phyloP scores from a whole-genome alignment of 1,140 invertebrate species.

The Drusus annulatus region DNA sequence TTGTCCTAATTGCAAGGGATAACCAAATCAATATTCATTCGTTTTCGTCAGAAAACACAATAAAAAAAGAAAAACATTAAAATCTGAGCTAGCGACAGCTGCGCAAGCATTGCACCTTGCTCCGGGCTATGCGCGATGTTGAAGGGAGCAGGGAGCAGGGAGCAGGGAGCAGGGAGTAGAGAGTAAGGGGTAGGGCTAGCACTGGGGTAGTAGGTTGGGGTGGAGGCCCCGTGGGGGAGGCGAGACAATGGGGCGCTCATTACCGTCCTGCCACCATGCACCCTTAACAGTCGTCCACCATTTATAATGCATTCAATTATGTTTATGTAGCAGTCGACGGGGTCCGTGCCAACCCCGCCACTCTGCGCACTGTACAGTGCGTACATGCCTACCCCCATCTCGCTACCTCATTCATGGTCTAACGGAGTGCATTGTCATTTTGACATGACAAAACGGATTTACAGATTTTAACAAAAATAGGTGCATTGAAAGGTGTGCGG shows the following conservation, averaged over 20 bases:
- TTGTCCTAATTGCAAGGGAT: conserved; percentile 29
- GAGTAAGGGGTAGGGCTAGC: background rate
- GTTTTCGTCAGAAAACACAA: conserved; percentile 22
- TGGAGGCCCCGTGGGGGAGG: background rate
- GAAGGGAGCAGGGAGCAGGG: background rate
- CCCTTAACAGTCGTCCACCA: conserved; percentile 33
- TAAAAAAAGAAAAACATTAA: conserved; percentile 35
- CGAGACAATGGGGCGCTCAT: conserved; percentile 43
- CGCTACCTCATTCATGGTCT: conserved; percentile 1
- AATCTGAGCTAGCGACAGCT: conserved; percentile 32
- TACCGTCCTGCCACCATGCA: conserved; percentile 32
- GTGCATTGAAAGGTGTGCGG: background rate
- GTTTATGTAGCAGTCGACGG: conserved; percentile 32
- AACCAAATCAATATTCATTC: conserved; percentile 41
- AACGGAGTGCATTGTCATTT: conserved; percentile 29
- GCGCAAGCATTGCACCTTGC: conserved; percentile 39
- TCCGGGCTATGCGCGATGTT: background rate
- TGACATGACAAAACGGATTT: conserved; percentile 22
- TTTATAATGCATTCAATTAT: conserved; percentile 48
- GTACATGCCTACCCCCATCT: background rate
- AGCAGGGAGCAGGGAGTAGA: background rate
- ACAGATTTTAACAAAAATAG: conserved; percentile 26
- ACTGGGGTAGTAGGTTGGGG: background rate
- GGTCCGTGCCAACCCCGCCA: background rate
- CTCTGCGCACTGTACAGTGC: background rate